Conservation (phyloP, 2,888 invertebrate genomes). For the Melieria crassipennis region DNA sequence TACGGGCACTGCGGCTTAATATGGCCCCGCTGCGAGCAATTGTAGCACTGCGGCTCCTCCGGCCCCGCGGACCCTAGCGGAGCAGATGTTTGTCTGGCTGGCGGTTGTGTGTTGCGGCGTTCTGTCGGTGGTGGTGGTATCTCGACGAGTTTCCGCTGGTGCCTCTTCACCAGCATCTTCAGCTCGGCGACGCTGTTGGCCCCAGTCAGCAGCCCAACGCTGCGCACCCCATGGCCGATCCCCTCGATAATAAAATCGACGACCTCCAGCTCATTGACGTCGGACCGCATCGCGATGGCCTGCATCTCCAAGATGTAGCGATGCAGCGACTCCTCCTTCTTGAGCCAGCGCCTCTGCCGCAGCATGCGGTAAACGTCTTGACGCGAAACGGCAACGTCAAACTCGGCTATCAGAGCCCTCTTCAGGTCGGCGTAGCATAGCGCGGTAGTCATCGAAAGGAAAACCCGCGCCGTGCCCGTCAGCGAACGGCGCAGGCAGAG, state of each 20-base stretch:
- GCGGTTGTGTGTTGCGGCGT: not conserved
- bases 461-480: conserved; percentile 9
- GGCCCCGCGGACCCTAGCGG: not conserved
- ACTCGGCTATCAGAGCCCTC: not conserved
- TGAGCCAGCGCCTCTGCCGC: conserved; percentile 4
- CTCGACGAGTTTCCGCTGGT: conserved; percentile 13
- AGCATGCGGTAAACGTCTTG: conserved; percentile 20
- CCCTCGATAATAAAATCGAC: conserved; percentile 18
- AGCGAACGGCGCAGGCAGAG: conserved; percentile 17
- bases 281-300: conserved; percentile 17
- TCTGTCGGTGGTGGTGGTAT: not conserved
- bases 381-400: not conserved
- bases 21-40: conserved; percentile 20
- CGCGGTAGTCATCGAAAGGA: not conserved
- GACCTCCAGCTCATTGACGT: conserved; percentile 1
- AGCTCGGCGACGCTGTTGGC: conserved; percentile 21
- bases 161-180: conserved; percentile 5
- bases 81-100: not conserved
- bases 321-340: conserved; percentile 17
- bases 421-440: not conserved
- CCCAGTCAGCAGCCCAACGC: conserved; percentile 12
- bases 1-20: conserved; percentile 28
- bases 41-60: conserved; percentile 6
- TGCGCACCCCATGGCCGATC: conserved; percentile 5
- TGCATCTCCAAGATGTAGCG: conserved; percentile 23